Evolutionary conservation across 2,797 vertebrate genomes (phyloP).

Genomic region (Dallia pectoralis): DNA sequence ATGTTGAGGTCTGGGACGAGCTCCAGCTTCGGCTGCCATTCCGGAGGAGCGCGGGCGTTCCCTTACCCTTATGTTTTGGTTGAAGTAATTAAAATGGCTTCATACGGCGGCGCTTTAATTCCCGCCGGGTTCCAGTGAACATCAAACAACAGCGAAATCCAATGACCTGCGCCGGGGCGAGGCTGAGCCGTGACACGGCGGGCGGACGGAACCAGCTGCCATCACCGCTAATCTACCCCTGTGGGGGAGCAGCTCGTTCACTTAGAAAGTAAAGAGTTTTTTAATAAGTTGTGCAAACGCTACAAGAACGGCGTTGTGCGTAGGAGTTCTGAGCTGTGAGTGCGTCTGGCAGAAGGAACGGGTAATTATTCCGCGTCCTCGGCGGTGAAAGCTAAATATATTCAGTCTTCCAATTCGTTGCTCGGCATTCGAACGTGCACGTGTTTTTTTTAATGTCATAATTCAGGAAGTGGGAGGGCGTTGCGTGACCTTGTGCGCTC

Average conservation of each 20-base stretch:
- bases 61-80: slow-evolving; percentile 43
- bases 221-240: slow-evolving; percentile 58
- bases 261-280: slow-evolving; percentile 42
- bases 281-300: slow-evolving; percentile 9
- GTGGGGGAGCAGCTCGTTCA: slow-evolving; percentile 33
- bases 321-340: slow-evolving; percentile 21
- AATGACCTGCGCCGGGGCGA: slow-evolving; percentile 49
- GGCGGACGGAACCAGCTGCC: slow-evolving; percentile 32
- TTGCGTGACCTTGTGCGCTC: background rate
- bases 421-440: slow-evolving; percentile 17
- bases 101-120: slow-evolving; percentile 64
- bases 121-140: slow-evolving; percentile 55
- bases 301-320: slow-evolving; percentile 26
- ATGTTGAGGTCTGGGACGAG: slow-evolving; percentile 58
- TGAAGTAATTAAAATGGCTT: slow-evolving; percentile 72
- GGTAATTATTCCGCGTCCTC: slow-evolving; percentile 7
- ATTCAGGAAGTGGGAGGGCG: slow-evolving; percentile 24
- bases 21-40: slow-evolving; percentile 50
- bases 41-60: slow-evolving; percentile 40
- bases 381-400: slow-evolving; percentile 7
- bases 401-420: slow-evolving; percentile 1
- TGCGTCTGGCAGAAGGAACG: background rate
- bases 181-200: slow-evolving; percentile 34
- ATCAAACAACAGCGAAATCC: slow-evolving; percentile 62
- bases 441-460: slow-evolving; percentile 20